Percentiles rank a stretch among this genome's conserved stretches.
Evolutionary conservation across 2,888 invertebrate species (phyloP).

Genomic region (Scaptomyza cyrtandrae): DNA sequence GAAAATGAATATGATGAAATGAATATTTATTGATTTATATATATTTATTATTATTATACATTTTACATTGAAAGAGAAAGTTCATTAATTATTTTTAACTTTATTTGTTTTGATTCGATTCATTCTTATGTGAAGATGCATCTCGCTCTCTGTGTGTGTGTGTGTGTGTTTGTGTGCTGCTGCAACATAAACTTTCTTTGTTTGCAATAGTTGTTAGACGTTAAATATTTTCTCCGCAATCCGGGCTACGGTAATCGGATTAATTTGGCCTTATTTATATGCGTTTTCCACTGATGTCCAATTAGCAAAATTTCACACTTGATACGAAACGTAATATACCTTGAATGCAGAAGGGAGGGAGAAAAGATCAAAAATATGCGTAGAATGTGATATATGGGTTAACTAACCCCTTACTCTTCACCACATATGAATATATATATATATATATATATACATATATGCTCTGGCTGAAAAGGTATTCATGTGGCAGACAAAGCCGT

Average conservation of each 20-base stretch:
- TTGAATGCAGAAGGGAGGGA: too few relatives aligned
- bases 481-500: conserved; percentile 56
- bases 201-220: conserved; percentile 14
- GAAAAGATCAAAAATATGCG: conserved; percentile 1
- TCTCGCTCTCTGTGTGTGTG: conserved; percentile 10
- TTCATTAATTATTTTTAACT: too few relatives aligned
- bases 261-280: conserved; percentile 48
- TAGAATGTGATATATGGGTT: conserved; percentile 9
- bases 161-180: neutral
- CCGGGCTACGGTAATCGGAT: conserved; percentile 61
- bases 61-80: too few relatives aligned
- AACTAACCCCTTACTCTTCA: neutral
- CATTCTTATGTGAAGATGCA: too few relatives aligned
- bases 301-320: conserved; percentile 48
- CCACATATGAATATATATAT: neutral
- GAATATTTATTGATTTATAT: too few relatives aligned
- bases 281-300: conserved; percentile 26
- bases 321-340: conserved; percentile 21
- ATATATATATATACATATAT: neutral
- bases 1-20: too few relatives aligned
- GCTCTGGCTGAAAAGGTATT: conserved; percentile 30
- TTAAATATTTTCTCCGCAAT: conserved; percentile 55
- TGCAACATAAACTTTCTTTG: conserved; percentile 1
- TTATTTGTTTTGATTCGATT: too few relatives aligned
- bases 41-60: too few relatives aligned